Percentiles rank a stretch among this genome's conserved stretches.
phyloP scores from a whole-genome alignment of 2,113 vertebrate species.

The Promerops cafer region DNA sequence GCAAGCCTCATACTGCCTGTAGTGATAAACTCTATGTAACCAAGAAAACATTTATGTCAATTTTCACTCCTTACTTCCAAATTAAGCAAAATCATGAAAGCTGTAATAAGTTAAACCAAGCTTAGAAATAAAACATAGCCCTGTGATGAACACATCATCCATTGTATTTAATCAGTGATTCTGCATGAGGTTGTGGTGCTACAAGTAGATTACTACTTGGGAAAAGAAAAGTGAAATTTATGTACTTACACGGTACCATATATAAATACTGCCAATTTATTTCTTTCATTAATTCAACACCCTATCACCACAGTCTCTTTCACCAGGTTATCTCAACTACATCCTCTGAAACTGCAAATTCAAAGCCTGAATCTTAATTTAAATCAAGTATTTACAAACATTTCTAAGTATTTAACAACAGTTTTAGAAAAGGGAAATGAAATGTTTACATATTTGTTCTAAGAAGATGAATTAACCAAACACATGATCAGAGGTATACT shows the following conservation, averaged over 20 bases:
- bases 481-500: neutral
- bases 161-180: neutral
- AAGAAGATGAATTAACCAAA: neutral
- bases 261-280: neutral
- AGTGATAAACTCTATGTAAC: neutral
- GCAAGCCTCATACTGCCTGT: neutral
- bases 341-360: neutral
- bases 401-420: neutral
- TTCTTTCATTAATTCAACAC: neutral
- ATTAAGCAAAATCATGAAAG: neutral
- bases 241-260: neutral
- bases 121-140: neutral
- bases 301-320: neutral
- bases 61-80: neutral
- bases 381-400: neutral
- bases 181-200: neutral
- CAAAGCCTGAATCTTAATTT: neutral
- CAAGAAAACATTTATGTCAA: neutral
- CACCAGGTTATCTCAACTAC: neutral
- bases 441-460: neutral
- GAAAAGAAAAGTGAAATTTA: neutral
- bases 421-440: neutral
- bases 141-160: neutral
- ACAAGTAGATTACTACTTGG: neutral
- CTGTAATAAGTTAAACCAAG: neutral